Evolutionary conservation across 37 sponge, comb jelly and placozoan species (phyloP), one percentile per base, ranked within the genome.

Genomic region (Spongilla lacustris): DNA sequence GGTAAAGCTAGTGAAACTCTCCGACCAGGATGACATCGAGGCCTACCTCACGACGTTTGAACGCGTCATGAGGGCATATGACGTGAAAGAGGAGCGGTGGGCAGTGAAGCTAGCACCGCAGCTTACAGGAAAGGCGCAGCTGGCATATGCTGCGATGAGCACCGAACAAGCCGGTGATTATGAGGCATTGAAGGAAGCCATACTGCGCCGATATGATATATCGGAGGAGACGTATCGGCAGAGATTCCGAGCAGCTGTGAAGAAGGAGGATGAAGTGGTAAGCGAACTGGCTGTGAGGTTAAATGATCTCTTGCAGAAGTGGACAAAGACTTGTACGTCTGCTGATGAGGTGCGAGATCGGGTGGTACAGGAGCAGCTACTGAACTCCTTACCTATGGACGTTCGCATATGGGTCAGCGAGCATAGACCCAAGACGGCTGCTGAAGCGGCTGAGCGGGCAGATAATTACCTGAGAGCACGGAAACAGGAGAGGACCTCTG

Each of bases 81-180:
- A 74, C 10, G 34, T 83, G 0, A n/a, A 23, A 49, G 26, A 28
- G 13, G 82, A 29, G 22, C 46, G 35, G 32, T 85, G 78, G 86
- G 76, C 37, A 9, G 33, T 35, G 48, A 67, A 34, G 69, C 36
- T 85, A 8, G 86, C 86, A 24, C 78, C 78, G n/a, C 76, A 76
- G 68, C 76, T 84, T 1, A 76, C 75, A 32, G 75, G 84, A 23
- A 84, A 75, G 66, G 84, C 84, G 22, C 75, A 50, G 67, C 76
- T 50, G 28, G 84, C 75, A 10, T 84, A 75, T 49, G 84, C 84
- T 3, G 85, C 85, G 2, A n/a, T 85, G 67, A 9, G 67, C 0
- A 4, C 37, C 2, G 85, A 75, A 5, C 78, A 85, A 2, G 73
- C 75, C 13, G 46, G 74, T 2, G 66, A 38, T 4, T 83, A 48